phyloP scores from a whole-genome alignment of 2,113 vertebrate species.

The Mustelus asterias region DNA sequence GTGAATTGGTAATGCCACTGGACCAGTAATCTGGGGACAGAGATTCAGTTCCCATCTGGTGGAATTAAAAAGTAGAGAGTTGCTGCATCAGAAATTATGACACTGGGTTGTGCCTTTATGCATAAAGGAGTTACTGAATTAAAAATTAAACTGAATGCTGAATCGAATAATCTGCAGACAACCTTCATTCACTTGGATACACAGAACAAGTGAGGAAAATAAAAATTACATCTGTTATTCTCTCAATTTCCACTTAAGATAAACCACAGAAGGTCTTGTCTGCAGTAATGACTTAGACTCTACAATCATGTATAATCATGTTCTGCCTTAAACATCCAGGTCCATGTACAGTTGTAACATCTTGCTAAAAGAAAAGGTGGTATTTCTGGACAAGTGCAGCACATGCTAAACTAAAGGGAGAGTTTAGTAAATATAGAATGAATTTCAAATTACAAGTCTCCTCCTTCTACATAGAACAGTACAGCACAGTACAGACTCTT shows the following conservation, averaged over 20 bases:
- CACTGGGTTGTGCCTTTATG: background rate
- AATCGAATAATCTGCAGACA: background rate
- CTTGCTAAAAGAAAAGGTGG: background rate
- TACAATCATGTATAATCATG: background rate
- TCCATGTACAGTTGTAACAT: background rate
- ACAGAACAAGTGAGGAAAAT: background rate
- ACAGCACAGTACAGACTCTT: too few relatives aligned
- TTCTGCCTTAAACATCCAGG: background rate
- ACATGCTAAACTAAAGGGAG: background rate
- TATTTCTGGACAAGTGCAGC: background rate
- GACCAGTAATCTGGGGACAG: too few relatives aligned
- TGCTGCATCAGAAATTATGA: background rate
- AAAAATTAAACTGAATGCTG: background rate
- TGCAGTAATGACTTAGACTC: background rate
- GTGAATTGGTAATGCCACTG: too few relatives aligned
- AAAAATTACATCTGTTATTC: too few relatives aligned
- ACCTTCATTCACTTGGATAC: background rate
- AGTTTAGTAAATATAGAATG: background rate
- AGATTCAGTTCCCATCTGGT: too few relatives aligned
- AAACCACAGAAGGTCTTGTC: background rate
- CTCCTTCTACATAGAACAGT: too few relatives aligned
- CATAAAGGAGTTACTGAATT: background rate
- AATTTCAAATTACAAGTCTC: background rate
- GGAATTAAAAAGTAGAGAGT: background rate
- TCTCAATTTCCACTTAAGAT: background rate